Evolutionary conservation across 2,888 invertebrate genomes (phyloP).

Genomic region (Eucriotettix oculatus): DNA sequence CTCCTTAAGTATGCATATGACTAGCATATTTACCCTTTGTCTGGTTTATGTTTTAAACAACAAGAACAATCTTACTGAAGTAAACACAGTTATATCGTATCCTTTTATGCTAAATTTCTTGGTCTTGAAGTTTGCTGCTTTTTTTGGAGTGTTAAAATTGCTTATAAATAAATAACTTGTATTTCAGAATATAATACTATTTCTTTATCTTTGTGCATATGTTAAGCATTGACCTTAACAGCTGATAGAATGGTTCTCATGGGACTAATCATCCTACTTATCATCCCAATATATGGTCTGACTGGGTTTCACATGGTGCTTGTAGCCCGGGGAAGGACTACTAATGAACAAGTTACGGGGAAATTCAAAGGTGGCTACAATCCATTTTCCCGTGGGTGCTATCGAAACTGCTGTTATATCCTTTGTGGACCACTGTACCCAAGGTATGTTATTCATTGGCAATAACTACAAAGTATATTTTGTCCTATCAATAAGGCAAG

Average conservation of each 20-base stretch:
- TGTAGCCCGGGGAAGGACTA: constrained; percentile 90
- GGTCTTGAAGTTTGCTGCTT: no score
- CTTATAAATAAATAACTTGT: no score
- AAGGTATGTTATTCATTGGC: constrained; percentile 41
- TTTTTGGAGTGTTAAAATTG: no score
- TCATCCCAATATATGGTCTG: constrained; percentile 93
- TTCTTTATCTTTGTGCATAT: no score
- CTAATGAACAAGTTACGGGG: constrained; percentile 99
- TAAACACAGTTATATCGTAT: constrained; percentile 34
- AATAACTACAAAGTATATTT: constrained; percentile 23
- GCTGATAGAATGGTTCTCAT: constrained; percentile 64
- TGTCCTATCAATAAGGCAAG: no score
- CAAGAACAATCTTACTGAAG: constrained; percentile 61
- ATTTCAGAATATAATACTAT: no score
- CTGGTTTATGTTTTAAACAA: constrained; percentile 80
- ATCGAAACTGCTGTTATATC: constrained; percentile 86
- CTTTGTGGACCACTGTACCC: constrained; percentile 96
- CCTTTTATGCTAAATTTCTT: constrained; percentile 13
- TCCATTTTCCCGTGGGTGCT: constrained; percentile 92
- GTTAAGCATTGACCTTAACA: constrained; percentile 17
- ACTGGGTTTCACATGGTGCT: constrained; percentile 97
- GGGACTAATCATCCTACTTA: constrained; percentile 77
- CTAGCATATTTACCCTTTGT: constrained; percentile 89
- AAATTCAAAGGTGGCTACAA: constrained; percentile 98
- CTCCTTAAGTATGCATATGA: constrained; percentile 92